Base-by-base conservation (phyloP, 1,140 invertebrate genomes). In the Formica exsecta region DNA sequence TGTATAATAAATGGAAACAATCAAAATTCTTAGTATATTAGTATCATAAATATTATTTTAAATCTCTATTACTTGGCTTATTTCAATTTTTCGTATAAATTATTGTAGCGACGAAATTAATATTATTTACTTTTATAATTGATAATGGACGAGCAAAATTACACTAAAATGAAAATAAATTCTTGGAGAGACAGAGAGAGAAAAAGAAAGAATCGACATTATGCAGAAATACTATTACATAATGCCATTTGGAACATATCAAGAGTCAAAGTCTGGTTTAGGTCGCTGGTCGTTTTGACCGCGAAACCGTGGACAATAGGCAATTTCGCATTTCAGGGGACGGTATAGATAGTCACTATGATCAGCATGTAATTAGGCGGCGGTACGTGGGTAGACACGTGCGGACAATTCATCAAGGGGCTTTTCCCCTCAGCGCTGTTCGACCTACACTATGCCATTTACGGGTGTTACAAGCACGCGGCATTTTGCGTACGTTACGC, bases 281-380 rank as follows among this genome's bases (percentile, higher is more conserved):
- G 89, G 61, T 73, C 70, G 66, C 73, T 77, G 84, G 79, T 85
- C 80, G 90, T 87, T 91, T 90, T 89, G 87, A 94, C 93, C 94
- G 91, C 94, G 93, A 93, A 92, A 93, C 91, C 91, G 87, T 79
- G 83, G 90, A 92, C 92, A 94, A 93, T 92, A 90, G 92, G 90
- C 91, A 92, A 94, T 94, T 94, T 94, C 85, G 91, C 88, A 92
- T 94, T 94, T 94, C 91, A 91, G 74, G 86, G 77, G 88, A 92
- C 90, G 91, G 93, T 92, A 92, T 90, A 94, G 93, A 93, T 92
- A 94, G 93, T 93, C 92, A 93, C 92, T 93, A 85, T 89, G 94
- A 95, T 95, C 93, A 93, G 93, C 93, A 93, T 94, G 94, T 95
- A 95, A 95, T 95, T 95, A 95, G 94, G 93, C 92, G 88, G 91